Percentiles rank a stretch among this genome's conserved stretches.
phyloP scores from a whole-genome alignment of 2,888 invertebrate species.

The Cephus rjabovi region DNA sequence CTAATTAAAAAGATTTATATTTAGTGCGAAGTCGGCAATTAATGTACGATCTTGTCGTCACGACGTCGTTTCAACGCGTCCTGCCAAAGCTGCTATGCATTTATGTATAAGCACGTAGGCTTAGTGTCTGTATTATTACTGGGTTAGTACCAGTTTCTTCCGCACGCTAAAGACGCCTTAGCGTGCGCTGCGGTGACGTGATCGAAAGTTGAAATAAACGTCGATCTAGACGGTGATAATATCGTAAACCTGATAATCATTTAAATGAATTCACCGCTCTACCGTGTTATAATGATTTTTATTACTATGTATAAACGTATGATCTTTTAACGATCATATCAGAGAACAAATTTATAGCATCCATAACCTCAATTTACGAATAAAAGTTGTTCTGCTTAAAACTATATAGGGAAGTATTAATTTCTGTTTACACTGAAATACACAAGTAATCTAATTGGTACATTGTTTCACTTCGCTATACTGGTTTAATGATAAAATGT shows the following conservation, averaged over 20 bases:
- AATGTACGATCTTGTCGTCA: too few species aligned
- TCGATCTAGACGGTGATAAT: not conserved
- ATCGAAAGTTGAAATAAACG: not conserved
- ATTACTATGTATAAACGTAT: not conserved
- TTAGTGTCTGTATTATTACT: not conserved
- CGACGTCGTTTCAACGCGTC: too few species aligned
- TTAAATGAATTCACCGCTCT: not conserved
- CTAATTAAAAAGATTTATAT: not conserved
- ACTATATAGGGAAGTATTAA: not conserved
- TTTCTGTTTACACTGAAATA: not conserved
- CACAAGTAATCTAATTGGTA: not conserved
- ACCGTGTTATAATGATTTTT: not conserved
- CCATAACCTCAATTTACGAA: too few species aligned
- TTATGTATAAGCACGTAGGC: not conserved
- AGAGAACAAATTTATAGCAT: not conserved
- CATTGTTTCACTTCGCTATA: not conserved
- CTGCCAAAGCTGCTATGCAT: not conserved
- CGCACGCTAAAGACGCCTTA: not conserved
- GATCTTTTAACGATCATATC: not conserved
- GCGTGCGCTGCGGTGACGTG: not conserved
- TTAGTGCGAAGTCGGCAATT: not conserved
- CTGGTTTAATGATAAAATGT: not conserved
- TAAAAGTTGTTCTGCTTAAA: not conserved
- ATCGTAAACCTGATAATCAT: not conserved
- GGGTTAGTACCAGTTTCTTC: not conserved